Base-by-base conservation (phyloP, 2,797 vertebrate species). In the Mormyrus proboscirostris region DNA sequence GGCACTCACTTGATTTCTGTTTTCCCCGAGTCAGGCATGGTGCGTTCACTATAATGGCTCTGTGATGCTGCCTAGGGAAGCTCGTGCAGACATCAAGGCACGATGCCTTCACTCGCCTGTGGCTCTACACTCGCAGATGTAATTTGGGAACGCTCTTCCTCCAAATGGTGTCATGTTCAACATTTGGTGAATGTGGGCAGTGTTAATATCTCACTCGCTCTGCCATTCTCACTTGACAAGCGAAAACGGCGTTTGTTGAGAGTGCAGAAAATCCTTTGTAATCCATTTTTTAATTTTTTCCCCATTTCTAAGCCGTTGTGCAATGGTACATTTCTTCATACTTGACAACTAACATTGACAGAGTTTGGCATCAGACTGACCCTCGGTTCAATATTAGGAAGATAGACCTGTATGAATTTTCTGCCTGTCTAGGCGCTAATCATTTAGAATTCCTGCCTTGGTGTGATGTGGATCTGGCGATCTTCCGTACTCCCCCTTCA, bases 141-240 rank as follows among this genome's bases (percentile, higher is more conserved):
- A 92, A 89, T 90, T 86, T 91, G 90, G 90, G 87, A 92, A 94
- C 91, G 91, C 93, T 94, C 92, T 79, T 93, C 91, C 86, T 93
- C 92, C 92, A 92, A 90, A 90, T 92, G 90, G 92, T 94, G 93
- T 94, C 90, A 92, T 90, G 93, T 93, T 92, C 93, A 88, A 94
- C 96, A 96, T 95, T 95, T 95, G 95, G 94, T 94, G 93, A 92
- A 93, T 93, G 95, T 95, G 94, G 95, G 95, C 92, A 94, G 94
- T 95, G 94, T 92, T 92, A 93, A 93, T 93, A 94, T 94, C 91
- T 90, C 92, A 33, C 90, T 88, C 90, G 92, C 88, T 91, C 86
- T 90, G 69, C 89, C 59, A 90, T 91, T 92, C 92, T 90, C 91
- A 85, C 92, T 92, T 92, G 84, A 91, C 92, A 88, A 87, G 16